Evolutionary conservation across 1,140 invertebrate species (phyloP).

Genomic region (Liolophura sinensis): DNA sequence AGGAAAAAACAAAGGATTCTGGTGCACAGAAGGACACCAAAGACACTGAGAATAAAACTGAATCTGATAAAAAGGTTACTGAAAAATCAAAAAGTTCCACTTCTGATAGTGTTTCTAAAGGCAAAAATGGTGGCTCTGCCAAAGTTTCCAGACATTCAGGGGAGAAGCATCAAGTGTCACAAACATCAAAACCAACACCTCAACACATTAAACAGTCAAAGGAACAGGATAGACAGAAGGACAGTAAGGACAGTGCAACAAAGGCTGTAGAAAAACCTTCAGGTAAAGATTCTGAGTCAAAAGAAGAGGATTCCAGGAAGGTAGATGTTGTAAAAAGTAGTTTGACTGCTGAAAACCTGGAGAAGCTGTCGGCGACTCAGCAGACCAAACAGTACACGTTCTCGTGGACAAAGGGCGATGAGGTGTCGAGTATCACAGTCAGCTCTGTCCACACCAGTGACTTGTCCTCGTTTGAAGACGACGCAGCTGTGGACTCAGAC

Average conservation of each 20-base stretch:
- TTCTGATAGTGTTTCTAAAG: conserved; percentile 23
- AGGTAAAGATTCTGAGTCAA: not conserved
- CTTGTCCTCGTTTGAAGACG: conserved; percentile 58
- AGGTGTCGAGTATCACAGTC: conserved; percentile 51
- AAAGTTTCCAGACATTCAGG: not conserved
- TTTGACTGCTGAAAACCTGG: not conserved
- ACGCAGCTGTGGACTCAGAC: conserved; percentile 10
- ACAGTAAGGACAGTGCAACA: too few species aligned
- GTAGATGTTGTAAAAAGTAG: not conserved
- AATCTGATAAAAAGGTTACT: not conserved
- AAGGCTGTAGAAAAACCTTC: too few species aligned
- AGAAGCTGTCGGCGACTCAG: not conserved
- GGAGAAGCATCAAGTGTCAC: conserved; percentile 6
- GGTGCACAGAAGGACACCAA: conserved; percentile 5
- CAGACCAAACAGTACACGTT: conserved; percentile 40
- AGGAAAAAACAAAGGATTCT: conserved; percentile 12
- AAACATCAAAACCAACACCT: too few species aligned
- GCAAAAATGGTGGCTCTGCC: conserved; percentile 12
- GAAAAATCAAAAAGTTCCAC: conserved; percentile 8
- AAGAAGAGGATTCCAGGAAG: conserved; percentile 13
- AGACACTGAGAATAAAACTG: not conserved
- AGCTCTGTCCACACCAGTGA: conserved; percentile 62
- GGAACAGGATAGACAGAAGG: too few species aligned
- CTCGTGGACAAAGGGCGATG: conserved; percentile 42
- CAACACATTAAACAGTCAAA: too few species aligned